Percentiles rank a stretch among this genome's conserved stretches.
Conservation (phyloP, 2,113 vertebrate genomes). For the Crypturellus undulatus region DNA sequence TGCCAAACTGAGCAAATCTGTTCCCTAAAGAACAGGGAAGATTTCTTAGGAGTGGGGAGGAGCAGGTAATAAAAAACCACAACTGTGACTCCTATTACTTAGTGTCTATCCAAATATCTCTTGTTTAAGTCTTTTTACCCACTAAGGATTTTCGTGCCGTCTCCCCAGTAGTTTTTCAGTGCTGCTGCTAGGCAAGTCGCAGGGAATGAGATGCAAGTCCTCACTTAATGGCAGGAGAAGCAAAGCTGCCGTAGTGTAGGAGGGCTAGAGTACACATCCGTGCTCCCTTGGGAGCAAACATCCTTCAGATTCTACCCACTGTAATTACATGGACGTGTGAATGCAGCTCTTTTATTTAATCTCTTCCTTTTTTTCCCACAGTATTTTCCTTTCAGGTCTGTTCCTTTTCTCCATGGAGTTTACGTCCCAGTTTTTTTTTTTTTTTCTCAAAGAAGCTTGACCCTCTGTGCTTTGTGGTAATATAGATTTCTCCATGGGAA, state of each 20-base stretch:
- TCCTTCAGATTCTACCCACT: background rate
- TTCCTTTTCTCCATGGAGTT: background rate
- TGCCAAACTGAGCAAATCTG: constrained; percentile 1
- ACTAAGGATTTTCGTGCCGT: background rate
- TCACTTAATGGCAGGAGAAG: background rate
- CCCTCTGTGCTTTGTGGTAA: background rate
- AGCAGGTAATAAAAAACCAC: background rate
- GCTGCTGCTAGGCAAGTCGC: background rate
- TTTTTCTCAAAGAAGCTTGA: background rate
- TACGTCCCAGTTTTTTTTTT: background rate
- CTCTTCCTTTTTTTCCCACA: background rate
- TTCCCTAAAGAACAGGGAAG: background rate
- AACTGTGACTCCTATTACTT: background rate
- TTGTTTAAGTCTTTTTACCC: background rate
- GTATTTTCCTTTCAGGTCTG: background rate
- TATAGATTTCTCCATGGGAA: background rate
- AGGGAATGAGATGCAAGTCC: background rate
- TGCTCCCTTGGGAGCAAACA: constrained; percentile 1
- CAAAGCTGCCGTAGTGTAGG: background rate
- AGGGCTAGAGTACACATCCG: background rate
- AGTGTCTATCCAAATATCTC: background rate
- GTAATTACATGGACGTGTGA: constrained; percentile 1
- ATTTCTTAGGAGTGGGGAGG: background rate
- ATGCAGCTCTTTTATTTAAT: background rate
- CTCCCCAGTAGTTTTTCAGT: background rate